Percentiles rank a stretch among this genome's conserved stretches.
Evolutionary conservation across 2,113 vertebrate species (phyloP).

Genomic region (Crotalus tigris): DNA sequence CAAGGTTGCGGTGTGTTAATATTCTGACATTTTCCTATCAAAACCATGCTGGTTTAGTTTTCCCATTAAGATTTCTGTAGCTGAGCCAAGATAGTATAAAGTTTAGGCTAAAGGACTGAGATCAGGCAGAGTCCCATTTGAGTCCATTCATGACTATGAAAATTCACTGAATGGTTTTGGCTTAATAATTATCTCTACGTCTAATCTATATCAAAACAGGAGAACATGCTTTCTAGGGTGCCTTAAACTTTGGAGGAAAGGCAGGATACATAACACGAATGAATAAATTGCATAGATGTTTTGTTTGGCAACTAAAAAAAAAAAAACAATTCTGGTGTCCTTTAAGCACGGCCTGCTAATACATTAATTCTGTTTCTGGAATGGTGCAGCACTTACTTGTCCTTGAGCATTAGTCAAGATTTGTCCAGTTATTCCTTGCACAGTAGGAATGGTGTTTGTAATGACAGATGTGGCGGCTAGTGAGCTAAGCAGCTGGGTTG

Average conservation of each 20-base stretch:
- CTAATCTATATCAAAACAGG: background rate
- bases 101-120: background rate
- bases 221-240: background rate
- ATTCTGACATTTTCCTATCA: background rate
- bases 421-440: constrained; percentile 87
- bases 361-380: background rate
- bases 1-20: background rate
- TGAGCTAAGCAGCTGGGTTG: constrained; percentile 89
- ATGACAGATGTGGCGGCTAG: constrained; percentile 86
- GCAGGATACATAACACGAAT: background rate
- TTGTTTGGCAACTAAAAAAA: background rate
- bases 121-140: background rate
- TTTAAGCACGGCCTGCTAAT: background rate
- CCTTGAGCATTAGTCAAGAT: constrained; percentile 94
- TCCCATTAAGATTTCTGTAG: background rate
- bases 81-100: background rate
- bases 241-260: background rate
- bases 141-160: background rate
- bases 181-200: background rate
- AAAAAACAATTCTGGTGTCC: background rate
- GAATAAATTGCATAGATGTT: background rate
- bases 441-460: constrained; percentile 81
- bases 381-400: constrained; percentile 76
- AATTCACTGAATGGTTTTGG: background rate
- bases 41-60: background rate